A percentile compares a stretch with the other conserved stretches of the same genome.
Evolutionary conservation across 2,113 vertebrate genomes (phyloP).

Genomic region (Dromaius novaehollandiae): DNA sequence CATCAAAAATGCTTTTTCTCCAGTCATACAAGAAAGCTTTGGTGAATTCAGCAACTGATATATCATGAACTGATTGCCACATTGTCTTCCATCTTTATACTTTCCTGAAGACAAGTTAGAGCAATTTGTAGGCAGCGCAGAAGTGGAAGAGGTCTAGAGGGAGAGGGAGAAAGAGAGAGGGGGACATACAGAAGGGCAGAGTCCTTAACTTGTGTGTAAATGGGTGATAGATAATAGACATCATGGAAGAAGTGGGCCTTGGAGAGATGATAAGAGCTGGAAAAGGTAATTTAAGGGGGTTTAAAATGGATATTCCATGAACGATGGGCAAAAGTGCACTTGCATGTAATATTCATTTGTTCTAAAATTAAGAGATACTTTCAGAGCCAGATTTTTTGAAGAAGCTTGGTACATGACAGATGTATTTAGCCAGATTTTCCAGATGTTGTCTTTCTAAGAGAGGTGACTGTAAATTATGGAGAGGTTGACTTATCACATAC

Average conservation of each 20-base stretch:
- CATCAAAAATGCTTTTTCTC: background rate
- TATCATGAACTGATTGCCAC: background rate
- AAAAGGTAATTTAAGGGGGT: background rate
- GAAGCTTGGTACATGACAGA: background rate
- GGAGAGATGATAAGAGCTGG: background rate
- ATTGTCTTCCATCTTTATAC: background rate
- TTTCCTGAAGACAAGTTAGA: background rate
- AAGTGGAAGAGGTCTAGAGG: background rate
- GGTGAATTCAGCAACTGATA: background rate
- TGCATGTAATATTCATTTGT: background rate
- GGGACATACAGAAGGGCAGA: background rate
- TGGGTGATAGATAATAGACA: background rate
- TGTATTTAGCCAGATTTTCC: background rate
- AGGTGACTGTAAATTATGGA: background rate
- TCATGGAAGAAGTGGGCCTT: background rate
- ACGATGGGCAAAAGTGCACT: background rate
- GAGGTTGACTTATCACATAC: background rate
- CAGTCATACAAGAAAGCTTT: background rate
- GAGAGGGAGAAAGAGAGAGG: background rate
- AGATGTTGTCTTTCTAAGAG: background rate
- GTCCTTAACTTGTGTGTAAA: background rate
- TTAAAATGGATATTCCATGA: background rate
- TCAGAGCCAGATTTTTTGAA: background rate
- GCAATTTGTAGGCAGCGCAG: background rate
- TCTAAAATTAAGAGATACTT: background rate